Base-by-base conservation (phyloP, 2,113 vertebrate species). In the Bagarius yarrelli region DNA sequence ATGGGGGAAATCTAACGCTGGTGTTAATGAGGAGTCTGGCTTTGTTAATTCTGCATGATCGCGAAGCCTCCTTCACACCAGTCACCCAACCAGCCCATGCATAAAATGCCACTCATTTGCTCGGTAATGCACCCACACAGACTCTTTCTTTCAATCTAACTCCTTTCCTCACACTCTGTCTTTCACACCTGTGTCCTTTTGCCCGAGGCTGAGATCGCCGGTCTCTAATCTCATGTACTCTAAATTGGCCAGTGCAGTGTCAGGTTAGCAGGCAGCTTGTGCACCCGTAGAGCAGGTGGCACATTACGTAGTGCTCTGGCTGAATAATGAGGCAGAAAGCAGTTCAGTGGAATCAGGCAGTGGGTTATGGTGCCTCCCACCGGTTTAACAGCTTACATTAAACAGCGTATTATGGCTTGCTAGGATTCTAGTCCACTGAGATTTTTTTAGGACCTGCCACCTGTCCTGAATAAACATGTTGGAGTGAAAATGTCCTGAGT, bases 351-450 rank as follows among this genome's bases (percentile, higher is more conserved):
- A 74, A 74, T 53, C 79, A 81, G 59, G 47, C 59, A 64, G 44
- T 55, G 47, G 47, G 44, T 78, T 64, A 52, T 55, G 76, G 76
- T 53, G 76, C 60, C 76, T 78, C 76, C 76, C 76, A 78, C 76
- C 3, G 60, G 76, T 60, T 55, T 52, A 64, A 66, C 76, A 18
- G 78, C 83, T 77, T 71, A 57, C 80, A 79, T 81, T 84, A 81
- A 81, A 84, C 60, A 76, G 77, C 56, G 78, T 77, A 79, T 84
- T 60, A 84, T 53, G 73, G 34, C 60, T 64, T 61, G 66, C 56
- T 60, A 27, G 47, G 56, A 64, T 81, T 77, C 60, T 77, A 19
- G n/a, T 69, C 64, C 23, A 27, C 50, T 14, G 50, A 73, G 70
- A 27, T 73, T 73, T 30, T 47, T 34, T 73, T 73, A 73, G 50